A percentile compares a stretch with the other conserved stretches of the same genome.
Conservation (phyloP, 2,113 vertebrate genomes). For the Hymenochirus boettgeri region DNA sequence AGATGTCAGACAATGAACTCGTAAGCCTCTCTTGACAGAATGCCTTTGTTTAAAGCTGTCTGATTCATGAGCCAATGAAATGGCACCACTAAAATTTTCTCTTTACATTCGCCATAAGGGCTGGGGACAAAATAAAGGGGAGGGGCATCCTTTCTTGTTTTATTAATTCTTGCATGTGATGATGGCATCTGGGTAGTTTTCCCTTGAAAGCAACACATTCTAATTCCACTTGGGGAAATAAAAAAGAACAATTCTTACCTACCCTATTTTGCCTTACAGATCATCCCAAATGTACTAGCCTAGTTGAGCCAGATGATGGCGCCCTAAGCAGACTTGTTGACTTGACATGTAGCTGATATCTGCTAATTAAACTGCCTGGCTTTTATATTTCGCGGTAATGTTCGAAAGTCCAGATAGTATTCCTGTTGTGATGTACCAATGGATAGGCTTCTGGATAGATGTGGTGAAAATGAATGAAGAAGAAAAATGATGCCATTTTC, state of each 20-base stretch:
- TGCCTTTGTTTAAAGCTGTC: constrained; percentile 57
- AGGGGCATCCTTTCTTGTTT: constrained; percentile 3
- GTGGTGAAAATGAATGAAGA: not conserved
- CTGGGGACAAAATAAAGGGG: not conserved
- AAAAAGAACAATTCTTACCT: constrained; percentile 40
- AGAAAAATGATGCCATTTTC: not conserved
- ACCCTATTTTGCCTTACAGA: constrained; percentile 17
- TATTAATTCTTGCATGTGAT: not conserved
- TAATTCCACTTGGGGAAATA: not conserved
- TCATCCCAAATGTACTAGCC: not conserved
- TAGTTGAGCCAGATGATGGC: constrained; percentile 44
- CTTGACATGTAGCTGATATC: constrained; percentile 2
- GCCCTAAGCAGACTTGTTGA: constrained; percentile 37
- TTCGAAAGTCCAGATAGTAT: constrained; percentile 20
- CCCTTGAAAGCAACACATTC: constrained; percentile 40
- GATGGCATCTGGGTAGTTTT: not conserved
- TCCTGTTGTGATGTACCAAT: not conserved
- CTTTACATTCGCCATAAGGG: constrained; percentile 43
- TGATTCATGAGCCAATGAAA: constrained; percentile 52
- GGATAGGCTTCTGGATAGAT: not conserved
- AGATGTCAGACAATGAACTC: constrained; percentile 53
- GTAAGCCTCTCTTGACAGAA: constrained; percentile 59
- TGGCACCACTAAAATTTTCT: constrained; percentile 37
- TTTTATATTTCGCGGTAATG: too few relatives aligned
- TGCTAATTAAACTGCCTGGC: too few relatives aligned